Evolutionary conservation across 35 echinoderm and acorn worm genomes (phyloP).

Genomic region (Heliocidaris tuberculata): DNA sequence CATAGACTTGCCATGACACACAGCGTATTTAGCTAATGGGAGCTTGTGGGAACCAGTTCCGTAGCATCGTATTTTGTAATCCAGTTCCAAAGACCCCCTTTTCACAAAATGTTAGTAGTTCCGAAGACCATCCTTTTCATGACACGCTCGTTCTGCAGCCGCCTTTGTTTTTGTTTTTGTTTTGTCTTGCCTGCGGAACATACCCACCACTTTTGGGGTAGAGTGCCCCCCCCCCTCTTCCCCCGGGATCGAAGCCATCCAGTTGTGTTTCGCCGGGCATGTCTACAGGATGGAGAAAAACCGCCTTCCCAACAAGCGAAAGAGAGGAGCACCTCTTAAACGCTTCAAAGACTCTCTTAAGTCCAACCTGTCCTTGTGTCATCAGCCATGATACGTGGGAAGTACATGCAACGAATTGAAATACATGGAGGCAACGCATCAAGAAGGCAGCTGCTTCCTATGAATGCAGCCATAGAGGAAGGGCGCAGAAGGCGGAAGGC

Average conservation of each 20-base stretch:
- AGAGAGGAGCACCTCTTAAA: slow-evolving; percentile 48
- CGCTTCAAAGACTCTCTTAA: slow-evolving; percentile 36
- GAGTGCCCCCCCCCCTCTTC: too few relatives aligned
- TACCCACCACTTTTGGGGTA: too few relatives aligned
- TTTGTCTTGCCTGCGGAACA: too few relatives aligned
- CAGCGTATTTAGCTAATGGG: too few relatives aligned
- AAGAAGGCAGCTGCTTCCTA: neutral
- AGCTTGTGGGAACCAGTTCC: too few relatives aligned
- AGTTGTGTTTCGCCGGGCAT: slow-evolving; percentile 52
- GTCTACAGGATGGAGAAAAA: slow-evolving; percentile 38
- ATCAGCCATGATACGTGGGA: neutral
- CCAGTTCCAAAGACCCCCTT: too few relatives aligned
- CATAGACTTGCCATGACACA: too few relatives aligned
- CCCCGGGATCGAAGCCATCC: slow-evolving; percentile 32
- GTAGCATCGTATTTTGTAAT: too few relatives aligned
- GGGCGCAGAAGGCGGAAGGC: neutral
- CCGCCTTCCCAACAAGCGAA: slow-evolving; percentile 30
- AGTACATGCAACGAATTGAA: neutral
- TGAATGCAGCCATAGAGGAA: neutral
- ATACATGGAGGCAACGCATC: neutral
- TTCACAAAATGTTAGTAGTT: too few relatives aligned
- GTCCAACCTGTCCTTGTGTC: neutral
- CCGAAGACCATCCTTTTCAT: too few relatives aligned
- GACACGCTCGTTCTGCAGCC: too few relatives aligned
- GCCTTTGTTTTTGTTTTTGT: too few relatives aligned